These are phyloP conservation scores for Morelia viridis DNA, from an alignment of 2,797 vertebrate genomes.

Conservation along the genomic window DNA sequence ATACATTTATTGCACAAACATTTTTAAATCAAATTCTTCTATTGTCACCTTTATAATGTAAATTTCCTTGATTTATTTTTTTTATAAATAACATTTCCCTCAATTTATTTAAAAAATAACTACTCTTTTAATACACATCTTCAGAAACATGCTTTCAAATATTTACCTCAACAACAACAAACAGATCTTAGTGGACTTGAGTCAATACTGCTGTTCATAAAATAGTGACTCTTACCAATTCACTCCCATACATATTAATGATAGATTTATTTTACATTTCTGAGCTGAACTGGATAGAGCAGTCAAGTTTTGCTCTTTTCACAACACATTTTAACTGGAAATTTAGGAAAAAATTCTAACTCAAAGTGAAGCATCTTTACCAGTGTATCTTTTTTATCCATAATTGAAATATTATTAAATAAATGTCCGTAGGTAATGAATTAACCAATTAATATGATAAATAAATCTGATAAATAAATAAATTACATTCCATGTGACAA, in stretches of 20 bases:
- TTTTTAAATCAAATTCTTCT: not conserved
- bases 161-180: not conserved
- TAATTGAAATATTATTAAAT: constrained; percentile 28
- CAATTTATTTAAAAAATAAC: not conserved
- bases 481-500: not conserved
- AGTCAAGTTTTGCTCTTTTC: constrained; percentile 47
- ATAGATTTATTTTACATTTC: not conserved
- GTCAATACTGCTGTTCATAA: not conserved
- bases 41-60: not conserved
- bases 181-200: not conserved
- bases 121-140: not conserved
- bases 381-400: not conserved
- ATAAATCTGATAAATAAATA: not conserved
- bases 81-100: not conserved
- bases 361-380: constrained; percentile 21
- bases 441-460: not conserved
- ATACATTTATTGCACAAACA: not conserved
- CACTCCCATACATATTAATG: not conserved
- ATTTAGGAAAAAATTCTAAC: constrained; percentile 41
- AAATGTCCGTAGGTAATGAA: constrained; percentile 3
- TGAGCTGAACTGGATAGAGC: constrained; percentile 33
- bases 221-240: not conserved
- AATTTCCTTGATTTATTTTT: not conserved
- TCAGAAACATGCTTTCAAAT: not conserved
- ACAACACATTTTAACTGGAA: constrained; percentile 46